Conservation (phyloP, 2,113 vertebrate genomes). For the Rattus norvegicus region DNA sequence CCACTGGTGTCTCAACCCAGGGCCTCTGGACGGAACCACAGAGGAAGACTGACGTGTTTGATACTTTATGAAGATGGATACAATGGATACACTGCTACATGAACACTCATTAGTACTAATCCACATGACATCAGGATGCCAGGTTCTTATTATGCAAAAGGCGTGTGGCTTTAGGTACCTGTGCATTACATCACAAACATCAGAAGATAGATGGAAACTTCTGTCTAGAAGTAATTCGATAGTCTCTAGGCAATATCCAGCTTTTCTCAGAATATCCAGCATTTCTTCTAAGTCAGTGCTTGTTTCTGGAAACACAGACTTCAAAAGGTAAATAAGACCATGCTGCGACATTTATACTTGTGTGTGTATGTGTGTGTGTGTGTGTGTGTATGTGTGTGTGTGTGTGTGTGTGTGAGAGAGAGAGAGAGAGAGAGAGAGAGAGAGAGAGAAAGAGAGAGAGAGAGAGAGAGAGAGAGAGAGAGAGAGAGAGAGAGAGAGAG, state of each 20-base stretch:
- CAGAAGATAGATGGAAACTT: constrained; percentile 10
- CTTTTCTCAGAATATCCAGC: constrained; percentile 30
- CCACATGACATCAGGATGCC: neutral
- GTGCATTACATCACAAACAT: neutral
- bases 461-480: no score
- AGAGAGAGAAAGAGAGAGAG: rapidly evolving
- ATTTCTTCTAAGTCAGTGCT: constrained; percentile 61
- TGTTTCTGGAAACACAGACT: constrained; percentile 31
- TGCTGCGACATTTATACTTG: constrained; percentile 33
- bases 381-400: no score
- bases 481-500: no score
- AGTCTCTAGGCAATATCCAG: constrained; percentile 34
- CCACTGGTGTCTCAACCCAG: neutral
- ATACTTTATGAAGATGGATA: neutral
- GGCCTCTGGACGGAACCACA: neutral
- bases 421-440: no score
- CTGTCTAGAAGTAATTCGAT: constrained; percentile 35
- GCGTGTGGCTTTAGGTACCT: neutral
- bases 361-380: no score
- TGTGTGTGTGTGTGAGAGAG: no score
- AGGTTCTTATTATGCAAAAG: constrained; percentile 25
- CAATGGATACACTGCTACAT: neutral
- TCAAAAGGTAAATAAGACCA: constrained; percentile 35
- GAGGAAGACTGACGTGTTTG: neutral
- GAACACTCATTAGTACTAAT: neutral